phyloP scores from a whole-genome alignment of 2,888 invertebrate genomes.

The Thysanoteuthis rhombus region DNA sequence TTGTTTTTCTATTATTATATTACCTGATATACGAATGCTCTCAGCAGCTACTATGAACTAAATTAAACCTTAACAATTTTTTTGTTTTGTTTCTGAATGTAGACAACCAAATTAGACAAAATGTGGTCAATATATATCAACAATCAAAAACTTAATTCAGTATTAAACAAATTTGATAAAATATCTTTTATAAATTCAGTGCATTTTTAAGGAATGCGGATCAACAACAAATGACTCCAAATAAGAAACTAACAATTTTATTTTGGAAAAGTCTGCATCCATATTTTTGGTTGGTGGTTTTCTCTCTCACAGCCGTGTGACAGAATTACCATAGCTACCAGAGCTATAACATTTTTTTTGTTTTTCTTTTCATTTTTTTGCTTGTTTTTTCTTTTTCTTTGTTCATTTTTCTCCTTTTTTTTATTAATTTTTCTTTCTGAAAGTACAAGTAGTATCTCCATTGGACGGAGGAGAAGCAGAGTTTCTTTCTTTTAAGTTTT shows the following conservation, averaged over 20 bases:
- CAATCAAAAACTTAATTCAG: neutral
- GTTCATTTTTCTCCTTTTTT: too few relatives aligned
- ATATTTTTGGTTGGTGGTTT: neutral
- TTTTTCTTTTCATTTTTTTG: too few relatives aligned
- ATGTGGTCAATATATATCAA: neutral
- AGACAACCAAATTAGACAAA: neutral
- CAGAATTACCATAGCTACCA: too few relatives aligned
- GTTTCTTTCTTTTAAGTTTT: neutral
- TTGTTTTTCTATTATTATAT: too few relatives aligned
- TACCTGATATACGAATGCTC: neutral
- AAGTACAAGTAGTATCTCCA: neutral
- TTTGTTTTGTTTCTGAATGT: too few relatives aligned
- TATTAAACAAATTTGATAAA: neutral
- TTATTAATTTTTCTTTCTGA: neutral
- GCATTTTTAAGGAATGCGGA: neutral
- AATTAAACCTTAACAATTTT: neutral
- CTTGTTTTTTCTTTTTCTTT: too few relatives aligned
- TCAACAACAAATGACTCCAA: neutral
- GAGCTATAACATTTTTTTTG: too few relatives aligned
- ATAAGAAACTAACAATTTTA: neutral
- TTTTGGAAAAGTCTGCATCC: neutral
- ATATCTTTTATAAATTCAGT: neutral
- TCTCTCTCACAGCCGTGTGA: too few relatives aligned
- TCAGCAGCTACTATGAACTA: neutral
- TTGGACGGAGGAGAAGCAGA: slow-evolving; percentile 1